These are phyloP conservation scores for Oreohelix idahoensis DNA, from an alignment of 1,140 invertebrate species.

Conservation along the genomic window DNA sequence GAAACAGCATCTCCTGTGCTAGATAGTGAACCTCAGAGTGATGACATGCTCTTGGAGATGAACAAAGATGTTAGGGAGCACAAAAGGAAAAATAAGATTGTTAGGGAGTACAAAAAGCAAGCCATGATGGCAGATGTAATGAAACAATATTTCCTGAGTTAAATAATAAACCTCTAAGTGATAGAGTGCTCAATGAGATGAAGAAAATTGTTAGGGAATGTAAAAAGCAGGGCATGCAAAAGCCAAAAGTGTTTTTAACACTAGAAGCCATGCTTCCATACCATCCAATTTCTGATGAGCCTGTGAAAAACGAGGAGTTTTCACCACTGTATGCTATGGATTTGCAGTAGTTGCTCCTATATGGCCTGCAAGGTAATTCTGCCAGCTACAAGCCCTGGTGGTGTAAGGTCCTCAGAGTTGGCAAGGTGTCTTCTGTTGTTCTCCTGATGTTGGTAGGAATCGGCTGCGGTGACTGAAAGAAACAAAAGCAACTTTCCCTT, in stretches of 20 bases:
- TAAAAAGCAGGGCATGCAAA: constrained; percentile 55
- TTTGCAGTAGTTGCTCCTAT: constrained; percentile 86
- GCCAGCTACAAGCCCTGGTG: constrained; percentile 79
- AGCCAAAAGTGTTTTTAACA: constrained; percentile 58
- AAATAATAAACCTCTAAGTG: constrained; percentile 2
- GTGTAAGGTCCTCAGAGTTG: constrained; percentile 85
- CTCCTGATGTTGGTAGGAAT: constrained; percentile 85
- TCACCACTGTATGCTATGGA: constrained; percentile 86
- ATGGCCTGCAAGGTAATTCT: constrained; percentile 81
- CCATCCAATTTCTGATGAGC: constrained; percentile 6
- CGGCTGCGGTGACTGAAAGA: constrained; percentile 81
- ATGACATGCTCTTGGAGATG: too few species aligned
- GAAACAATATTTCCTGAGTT: background rate
- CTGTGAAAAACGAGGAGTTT: constrained; percentile 60
- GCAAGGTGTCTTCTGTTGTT: constrained; percentile 80
- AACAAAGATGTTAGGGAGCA: too few species aligned
- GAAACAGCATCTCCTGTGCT: too few species aligned
- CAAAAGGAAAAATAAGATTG: too few species aligned
- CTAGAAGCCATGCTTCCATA: constrained; percentile 54
- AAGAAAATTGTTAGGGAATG: constrained; percentile 45
- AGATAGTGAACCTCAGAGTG: too few species aligned
- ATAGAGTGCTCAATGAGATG: constrained; percentile 34
- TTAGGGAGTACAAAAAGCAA: too few species aligned
- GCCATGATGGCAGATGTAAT: background rate
- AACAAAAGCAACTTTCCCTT: constrained; percentile 79